Conservation (phyloP, 1,140 invertebrate species). For the Drosophila saltans region DNA sequence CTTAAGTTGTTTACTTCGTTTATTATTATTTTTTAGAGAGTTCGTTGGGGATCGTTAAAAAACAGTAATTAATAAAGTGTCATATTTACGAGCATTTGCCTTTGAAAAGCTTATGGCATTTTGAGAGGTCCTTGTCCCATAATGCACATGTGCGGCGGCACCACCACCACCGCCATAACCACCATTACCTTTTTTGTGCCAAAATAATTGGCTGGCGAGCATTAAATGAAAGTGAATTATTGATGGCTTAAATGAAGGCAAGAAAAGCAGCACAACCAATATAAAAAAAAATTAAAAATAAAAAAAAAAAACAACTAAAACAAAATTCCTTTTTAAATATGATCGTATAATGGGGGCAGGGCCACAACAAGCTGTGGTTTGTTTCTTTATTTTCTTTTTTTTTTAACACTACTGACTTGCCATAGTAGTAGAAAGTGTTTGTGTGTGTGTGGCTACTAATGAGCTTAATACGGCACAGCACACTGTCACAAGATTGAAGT, state of each 20-base stretch:
- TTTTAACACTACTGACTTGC: neutral
- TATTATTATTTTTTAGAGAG: conserved; percentile 9
- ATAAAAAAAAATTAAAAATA: neutral
- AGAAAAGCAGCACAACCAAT: neutral
- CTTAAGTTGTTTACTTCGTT: neutral
- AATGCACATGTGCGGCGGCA: conserved; percentile 47
- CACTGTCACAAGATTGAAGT: neutral
- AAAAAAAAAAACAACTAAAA: conserved; percentile 30
- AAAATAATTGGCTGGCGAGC: conserved; percentile 60
- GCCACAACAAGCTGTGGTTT: conserved; percentile 49
- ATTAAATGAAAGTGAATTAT: conserved; percentile 77
- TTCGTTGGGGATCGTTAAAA: neutral
- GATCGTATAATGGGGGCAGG: conserved; percentile 64
- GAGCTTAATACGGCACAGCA: conserved; percentile 36
- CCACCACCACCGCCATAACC: too few species aligned
- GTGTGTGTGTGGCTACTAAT: conserved; percentile 60
- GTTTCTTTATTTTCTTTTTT: neutral
- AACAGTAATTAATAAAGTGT: conserved; percentile 69
- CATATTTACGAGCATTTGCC: conserved; percentile 57
- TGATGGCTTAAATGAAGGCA: conserved; percentile 57
- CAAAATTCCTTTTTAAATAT: conserved; percentile 79
- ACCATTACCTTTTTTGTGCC: neutral
- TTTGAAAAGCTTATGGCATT: conserved; percentile 27
- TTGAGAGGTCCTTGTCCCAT: neutral
- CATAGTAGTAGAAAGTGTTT: neutral